phyloP scores from a whole-genome alignment of 2,888 invertebrate genomes.

The Aporophyla nigra region DNA sequence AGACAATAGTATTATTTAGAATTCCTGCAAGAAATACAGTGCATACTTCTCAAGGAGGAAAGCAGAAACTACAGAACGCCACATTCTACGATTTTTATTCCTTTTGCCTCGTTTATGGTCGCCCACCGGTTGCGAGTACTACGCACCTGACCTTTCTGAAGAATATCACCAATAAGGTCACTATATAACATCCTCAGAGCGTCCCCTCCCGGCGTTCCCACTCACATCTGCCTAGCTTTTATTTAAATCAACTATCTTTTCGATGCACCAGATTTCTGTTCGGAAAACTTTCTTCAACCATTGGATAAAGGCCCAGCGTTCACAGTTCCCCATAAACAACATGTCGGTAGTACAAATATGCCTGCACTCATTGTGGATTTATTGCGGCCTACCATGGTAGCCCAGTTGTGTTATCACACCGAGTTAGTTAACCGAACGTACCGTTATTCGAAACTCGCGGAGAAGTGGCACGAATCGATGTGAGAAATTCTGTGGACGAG shows the following conservation, averaged over 20 bases:
- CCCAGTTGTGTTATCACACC: conserved; percentile 71
- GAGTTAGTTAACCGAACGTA: conserved; percentile 64
- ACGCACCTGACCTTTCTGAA: no score
- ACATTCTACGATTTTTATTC: no score
- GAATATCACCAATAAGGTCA: no score
- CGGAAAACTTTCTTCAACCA: conserved; percentile 1
- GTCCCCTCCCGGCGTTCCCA: no score
- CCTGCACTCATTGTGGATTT: conserved; percentile 50
- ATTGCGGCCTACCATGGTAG: conserved; percentile 62
- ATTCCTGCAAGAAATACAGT: neutral
- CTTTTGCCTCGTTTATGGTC: no score
- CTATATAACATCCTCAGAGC: no score
- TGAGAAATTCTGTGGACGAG: conserved; percentile 56
- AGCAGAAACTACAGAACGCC: no score
- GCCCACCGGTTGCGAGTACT: no score
- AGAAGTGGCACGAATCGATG: conserved; percentile 68
- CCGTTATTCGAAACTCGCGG: conserved; percentile 72
- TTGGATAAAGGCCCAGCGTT: neutral
- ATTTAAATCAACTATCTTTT: neutral
- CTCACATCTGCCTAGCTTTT: neutral
- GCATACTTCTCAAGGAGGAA: no score
- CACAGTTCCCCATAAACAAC: conserved; percentile 34
- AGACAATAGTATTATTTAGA: neutral
- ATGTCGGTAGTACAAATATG: conserved; percentile 46
- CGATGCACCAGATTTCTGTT: neutral